These are phyloP conservation scores for Aramus guarauna DNA, from an alignment of 2,113 vertebrate species.

Conservation along the genomic window DNA sequence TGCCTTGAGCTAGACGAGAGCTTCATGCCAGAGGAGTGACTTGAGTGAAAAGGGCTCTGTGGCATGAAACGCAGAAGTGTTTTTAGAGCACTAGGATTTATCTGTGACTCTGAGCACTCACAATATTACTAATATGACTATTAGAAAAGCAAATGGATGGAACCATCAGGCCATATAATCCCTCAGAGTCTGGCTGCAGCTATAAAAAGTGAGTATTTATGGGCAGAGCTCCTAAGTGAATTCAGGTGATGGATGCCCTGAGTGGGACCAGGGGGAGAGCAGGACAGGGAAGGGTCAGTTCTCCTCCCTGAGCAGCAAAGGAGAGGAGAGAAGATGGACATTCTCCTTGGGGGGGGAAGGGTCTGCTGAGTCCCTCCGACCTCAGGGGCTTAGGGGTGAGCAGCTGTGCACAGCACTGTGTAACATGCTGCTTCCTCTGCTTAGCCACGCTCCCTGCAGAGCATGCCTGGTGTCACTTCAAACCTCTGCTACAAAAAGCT, in stretches of 20 bases:
- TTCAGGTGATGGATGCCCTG: background rate
- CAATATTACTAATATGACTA: background rate
- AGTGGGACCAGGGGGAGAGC: no score
- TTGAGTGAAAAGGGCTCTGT: background rate
- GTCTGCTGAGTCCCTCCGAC: background rate
- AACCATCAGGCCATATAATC: background rate
- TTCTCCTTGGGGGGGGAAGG: background rate
- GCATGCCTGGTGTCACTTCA: fast-evolving
- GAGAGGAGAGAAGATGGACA: background rate
- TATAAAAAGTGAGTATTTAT: background rate
- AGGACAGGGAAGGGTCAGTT: background rate
- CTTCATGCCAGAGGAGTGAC: background rate
- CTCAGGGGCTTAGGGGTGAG: background rate
- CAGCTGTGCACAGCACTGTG: fast-evolving
- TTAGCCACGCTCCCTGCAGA: background rate
- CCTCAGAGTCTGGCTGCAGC: background rate
- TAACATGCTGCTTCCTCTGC: background rate
- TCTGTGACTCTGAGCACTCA: background rate
- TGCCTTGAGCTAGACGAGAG: background rate
- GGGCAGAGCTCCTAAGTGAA: background rate
- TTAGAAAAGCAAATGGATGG: background rate
- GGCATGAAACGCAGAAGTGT: background rate
- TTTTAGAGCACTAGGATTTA: background rate
- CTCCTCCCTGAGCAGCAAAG: background rate
- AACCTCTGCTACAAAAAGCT: background rate